Base-by-base conservation (phyloP, 2,888 invertebrate species). In the Lymantria dispar region DNA sequence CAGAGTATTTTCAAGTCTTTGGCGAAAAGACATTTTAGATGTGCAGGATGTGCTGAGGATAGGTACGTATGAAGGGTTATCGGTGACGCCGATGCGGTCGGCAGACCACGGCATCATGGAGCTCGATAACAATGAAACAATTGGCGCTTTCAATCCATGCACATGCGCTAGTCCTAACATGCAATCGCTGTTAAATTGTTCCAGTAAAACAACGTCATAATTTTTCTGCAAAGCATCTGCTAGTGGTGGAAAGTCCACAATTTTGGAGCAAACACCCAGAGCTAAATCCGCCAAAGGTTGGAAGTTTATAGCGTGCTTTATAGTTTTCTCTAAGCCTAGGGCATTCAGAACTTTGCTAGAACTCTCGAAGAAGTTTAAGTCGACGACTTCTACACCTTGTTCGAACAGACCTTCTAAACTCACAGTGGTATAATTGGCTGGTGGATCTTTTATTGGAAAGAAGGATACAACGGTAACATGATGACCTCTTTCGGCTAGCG, bases 151-250 rank as follows among this genome's bases (percentile, higher is more conserved):
- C 50, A 83, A 60, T 0, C 78, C 81, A 60, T 94, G 85, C 30
- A 92, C 70, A 71, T 94, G 88, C 0, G 91, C 89, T 47, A 95
- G 76, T 0, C 93, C 94, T 44, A 94, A 74, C 76, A 94, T 92
- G 52, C 95, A 95, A 62, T 95, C 94, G 33, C 93, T 92, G 60
- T 92, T 93, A 59, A 95, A 95, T 56, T 92, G 87, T 72, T 94
- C 94, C 15, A 92, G 85, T 8, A 95, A 72, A 10, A 94, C 76
- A 10, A 94, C 68, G 69, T 96, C 95, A 60, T 94, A 95, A n/a
- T 87, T 80, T 36, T 75, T 76, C 56, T 80, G 75, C 59, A 91
- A 53, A 9, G 80, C 82, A 9, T 84, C 83, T 0, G 74, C 69
- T 36, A 91, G 56, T 3, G 88, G 82, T 9, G 78, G 78, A 63